Conservation (phyloP, 2,888 invertebrate genomes). For the Meiosimyza decipiens region DNA sequence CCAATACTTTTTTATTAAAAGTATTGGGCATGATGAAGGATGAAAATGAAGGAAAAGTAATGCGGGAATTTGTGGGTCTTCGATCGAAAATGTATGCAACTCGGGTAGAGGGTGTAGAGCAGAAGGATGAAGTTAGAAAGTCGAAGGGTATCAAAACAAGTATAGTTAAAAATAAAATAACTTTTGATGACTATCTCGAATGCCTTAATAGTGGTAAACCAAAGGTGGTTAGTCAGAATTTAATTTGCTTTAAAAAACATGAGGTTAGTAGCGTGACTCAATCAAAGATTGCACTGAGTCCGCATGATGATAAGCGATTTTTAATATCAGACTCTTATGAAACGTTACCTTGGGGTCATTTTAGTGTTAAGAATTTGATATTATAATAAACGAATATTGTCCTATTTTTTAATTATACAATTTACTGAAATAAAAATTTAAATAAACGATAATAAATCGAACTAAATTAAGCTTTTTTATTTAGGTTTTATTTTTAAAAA, state of each 20-base stretch:
- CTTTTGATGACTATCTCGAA: neutral
- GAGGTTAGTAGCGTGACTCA: neutral
- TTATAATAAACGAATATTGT: too few species aligned
- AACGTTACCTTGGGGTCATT: too few species aligned
- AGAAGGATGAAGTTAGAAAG: constrained; percentile 3
- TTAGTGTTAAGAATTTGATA: too few species aligned
- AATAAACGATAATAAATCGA: too few species aligned
- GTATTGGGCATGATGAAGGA: constrained; percentile 43
- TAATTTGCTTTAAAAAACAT: neutral
- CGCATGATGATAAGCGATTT: constrained; percentile 23
- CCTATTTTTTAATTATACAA: too few species aligned
- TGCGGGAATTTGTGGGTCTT: constrained; percentile 39
- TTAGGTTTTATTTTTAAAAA: too few species aligned
- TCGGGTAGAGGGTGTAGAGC: constrained; percentile 9
- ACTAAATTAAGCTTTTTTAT: too few species aligned
- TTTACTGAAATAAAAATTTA: too few species aligned
- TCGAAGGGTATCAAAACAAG: constrained; percentile 1
- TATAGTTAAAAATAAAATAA: constrained; percentile 10
- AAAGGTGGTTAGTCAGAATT: neutral
- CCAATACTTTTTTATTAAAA: neutral
- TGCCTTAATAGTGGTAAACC: constrained; percentile 1
- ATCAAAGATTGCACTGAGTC: constrained; percentile 22
- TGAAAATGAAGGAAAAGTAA: constrained; percentile 30
- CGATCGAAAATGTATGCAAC: constrained; percentile 36
- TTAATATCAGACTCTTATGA: too few species aligned